Evolutionary conservation across 2,888 invertebrate species (phyloP), one percentile per base, ranked within the genome.

Genomic region (Lasioglossum leucozonium): DNA sequence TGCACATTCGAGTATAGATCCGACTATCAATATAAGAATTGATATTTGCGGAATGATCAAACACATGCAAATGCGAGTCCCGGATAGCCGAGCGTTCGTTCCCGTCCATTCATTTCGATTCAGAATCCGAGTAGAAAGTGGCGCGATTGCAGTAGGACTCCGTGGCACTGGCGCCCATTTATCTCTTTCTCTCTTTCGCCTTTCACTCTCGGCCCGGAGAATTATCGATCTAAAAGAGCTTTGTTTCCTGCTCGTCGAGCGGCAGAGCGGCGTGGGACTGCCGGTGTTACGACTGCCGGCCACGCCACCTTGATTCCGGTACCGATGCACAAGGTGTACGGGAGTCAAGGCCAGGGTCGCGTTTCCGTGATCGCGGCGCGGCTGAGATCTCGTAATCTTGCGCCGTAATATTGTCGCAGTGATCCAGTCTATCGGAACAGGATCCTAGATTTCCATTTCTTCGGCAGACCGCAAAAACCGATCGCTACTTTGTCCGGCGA

Each of bases 331-430:
- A 87, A 86, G 79, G 86, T 81, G 83, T 72, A 79, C 44, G 81
- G 67, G 79, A 77, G 90, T 88, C 88, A 91, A 89, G 92, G 91
- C 87, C 92, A 92, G 78, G 92, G 91, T 88, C 86, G 75, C 72
- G 77, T 77, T 84, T 80, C 85, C 89, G 85, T 85, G 80, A 91
- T 87, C 91, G 81, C 87, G 87, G 90, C 91, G n/a, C 72, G 90
- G 78, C 85, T 88, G 85, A 86, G 89, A 86, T 87, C 91, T 86
- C 80, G 88, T 84, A 91, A 91, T 91, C 92, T 89, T 78, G 79
- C 77, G 16, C 47, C 77, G 34, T 75, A 77, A 82, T 72, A 81
- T 86, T 72, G 77, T 47, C 82, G 37, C 44, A 42, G 51, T 47
- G 51, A 77, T 72, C 72, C 75, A 79, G 34, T 67, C 69, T 30